These are phyloP conservation scores for Acleris emargana DNA, from an alignment of 2,888 invertebrate species.

Conservation along the genomic window DNA sequence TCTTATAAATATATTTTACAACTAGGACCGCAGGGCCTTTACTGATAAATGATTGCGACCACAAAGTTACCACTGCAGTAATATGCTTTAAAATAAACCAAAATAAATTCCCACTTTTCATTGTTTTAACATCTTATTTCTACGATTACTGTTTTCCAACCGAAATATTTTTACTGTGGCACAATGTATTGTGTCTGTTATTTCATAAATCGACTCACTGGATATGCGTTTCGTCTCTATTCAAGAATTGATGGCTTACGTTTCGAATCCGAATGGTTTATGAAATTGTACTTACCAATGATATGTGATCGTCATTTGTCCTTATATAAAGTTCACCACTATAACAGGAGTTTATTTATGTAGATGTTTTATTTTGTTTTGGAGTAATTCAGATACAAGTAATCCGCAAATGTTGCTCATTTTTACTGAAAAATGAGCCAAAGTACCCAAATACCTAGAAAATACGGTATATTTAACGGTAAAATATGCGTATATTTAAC, in stretches of 20 bases:
- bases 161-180: constrained; percentile 3
- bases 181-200: constrained; percentile 13
- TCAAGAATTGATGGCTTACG: constrained; percentile 11
- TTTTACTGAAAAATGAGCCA: no score
- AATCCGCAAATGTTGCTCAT: no score
- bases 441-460: no score
- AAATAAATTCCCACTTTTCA: no score
- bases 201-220: not conserved
- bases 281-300: constrained; percentile 2
- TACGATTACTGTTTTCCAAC: not conserved
- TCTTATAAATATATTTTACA: no score
- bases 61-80: no score
- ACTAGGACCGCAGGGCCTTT: no score
- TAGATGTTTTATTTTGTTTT: not conserved
- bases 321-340: not conserved
- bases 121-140: not conserved
- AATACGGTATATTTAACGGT: no score
- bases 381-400: no score
- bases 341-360: not conserved
- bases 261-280: constrained; percentile 11
- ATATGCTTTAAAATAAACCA: no score
- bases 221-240: constrained; percentile 5
- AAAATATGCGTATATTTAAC: no score
- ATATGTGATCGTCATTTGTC: constrained; percentile 8
- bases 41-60: no score